These are phyloP conservation scores for Ashinkailepas kermadecensis DNA, from an alignment of 2,888 invertebrate species.

Conservation along the genomic window DNA sequence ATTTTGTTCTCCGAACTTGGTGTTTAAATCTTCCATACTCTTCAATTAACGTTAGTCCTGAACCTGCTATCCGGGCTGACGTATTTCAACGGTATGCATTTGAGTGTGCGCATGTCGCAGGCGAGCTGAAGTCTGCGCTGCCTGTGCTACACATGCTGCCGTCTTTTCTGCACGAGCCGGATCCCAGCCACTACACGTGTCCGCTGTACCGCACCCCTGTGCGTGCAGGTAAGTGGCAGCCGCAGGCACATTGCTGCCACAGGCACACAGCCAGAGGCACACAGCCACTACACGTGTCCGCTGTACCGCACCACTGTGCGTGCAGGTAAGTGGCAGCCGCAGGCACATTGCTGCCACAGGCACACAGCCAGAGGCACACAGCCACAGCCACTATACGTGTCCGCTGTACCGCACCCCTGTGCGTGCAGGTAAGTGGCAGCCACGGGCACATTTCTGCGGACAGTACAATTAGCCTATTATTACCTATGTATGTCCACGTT, in stretches of 20 bases:
- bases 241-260: too few species aligned
- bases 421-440: conserved; percentile 47
- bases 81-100: too few species aligned
- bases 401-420: conserved; percentile 59
- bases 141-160: conserved; percentile 63
- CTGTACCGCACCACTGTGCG: conserved; percentile 58
- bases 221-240: conserved; percentile 47
- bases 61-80: too few species aligned
- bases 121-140: conserved; percentile 66
- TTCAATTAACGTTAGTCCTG: too few species aligned
- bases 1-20: too few species aligned
- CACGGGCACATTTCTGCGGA: conserved; percentile 38
- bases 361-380: too few species aligned
- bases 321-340: conserved; percentile 47
- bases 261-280: too few species aligned
- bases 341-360: too few species aligned
- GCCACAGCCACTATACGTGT: conserved; percentile 49
- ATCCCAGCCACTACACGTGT: conserved; percentile 48
- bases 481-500: too few species aligned
- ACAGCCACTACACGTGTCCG: conserved; percentile 52
- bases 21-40: too few species aligned
- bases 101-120: conserved; percentile 41
- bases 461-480: too few species aligned
- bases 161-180: conserved; percentile 41
- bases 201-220: conserved; percentile 59